Evolutionary conservation across 2,797 vertebrate species (phyloP).

Genomic region (Rallus crepitans): DNA sequence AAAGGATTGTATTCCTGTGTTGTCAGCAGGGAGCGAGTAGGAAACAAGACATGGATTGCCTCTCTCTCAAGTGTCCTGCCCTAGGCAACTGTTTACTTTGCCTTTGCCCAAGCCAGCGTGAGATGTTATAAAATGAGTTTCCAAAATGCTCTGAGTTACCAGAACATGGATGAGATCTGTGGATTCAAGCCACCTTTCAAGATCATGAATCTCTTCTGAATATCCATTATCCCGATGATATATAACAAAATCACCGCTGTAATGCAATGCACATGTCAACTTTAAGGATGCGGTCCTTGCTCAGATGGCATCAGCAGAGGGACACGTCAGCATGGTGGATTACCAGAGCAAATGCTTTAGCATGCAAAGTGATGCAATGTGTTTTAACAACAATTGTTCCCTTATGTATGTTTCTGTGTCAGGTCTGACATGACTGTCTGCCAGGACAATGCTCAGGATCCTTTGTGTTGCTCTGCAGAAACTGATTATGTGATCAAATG

Average conservation of each 20-base stretch:
- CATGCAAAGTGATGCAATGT: constrained; percentile 58
- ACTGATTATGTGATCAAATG: constrained; percentile 58
- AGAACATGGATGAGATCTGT: constrained; percentile 42
- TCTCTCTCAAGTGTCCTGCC: constrained; percentile 12
- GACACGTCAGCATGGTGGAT: constrained; percentile 63
- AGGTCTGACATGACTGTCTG: constrained; percentile 29
- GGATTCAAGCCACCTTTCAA: constrained; percentile 62
- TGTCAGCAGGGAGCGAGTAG: neutral
- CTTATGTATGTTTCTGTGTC: constrained; percentile 52
- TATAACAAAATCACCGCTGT: constrained; percentile 49
- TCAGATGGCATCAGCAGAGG: constrained; percentile 51
- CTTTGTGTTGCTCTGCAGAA: constrained; percentile 24
- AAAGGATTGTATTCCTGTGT: neutral
- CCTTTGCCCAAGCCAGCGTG: constrained; percentile 44
- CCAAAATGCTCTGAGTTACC: constrained; percentile 53
- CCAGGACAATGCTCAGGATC: constrained; percentile 27
- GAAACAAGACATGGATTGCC: neutral
- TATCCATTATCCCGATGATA: constrained; percentile 50
- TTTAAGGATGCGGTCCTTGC: constrained; percentile 2
- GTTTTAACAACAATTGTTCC: constrained; percentile 63
- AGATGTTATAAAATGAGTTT: constrained; percentile 56
- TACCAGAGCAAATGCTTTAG: constrained; percentile 61
- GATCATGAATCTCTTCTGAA: constrained; percentile 50
- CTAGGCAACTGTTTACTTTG: constrained; percentile 31
- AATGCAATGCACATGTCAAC: constrained; percentile 42